Evolutionary conservation across 2,113 vertebrate genomes (phyloP).

Genomic region (Nothobranchius kuhntae): DNA sequence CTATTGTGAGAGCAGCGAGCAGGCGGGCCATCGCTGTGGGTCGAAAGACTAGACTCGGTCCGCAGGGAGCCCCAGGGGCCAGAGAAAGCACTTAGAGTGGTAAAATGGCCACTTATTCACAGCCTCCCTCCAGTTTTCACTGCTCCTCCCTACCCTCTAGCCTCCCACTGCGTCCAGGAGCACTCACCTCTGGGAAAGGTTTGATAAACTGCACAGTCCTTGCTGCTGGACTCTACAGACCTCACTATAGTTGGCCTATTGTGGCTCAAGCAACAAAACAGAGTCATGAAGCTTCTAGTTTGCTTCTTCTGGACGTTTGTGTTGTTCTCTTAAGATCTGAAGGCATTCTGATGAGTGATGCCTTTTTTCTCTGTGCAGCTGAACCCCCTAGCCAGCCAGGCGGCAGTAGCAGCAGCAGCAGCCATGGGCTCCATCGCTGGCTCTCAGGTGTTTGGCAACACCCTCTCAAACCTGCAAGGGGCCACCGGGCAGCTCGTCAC

Average conservation of each 20-base stretch:
- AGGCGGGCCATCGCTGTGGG: constrained; percentile 45
- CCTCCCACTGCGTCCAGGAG: constrained; percentile 62
- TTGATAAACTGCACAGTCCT: constrained; percentile 63
- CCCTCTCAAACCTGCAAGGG: constrained; percentile 94
- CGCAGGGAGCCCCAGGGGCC: constrained; percentile 65
- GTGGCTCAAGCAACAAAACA: constrained; percentile 36
- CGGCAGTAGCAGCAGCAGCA: constrained; percentile 89
- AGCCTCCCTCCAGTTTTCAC: constrained; percentile 51
- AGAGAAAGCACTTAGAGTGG: constrained; percentile 74
- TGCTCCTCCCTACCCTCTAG: constrained; percentile 59
- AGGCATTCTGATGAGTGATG: constrained; percentile 17
- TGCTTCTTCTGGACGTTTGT: constrained; percentile 7
- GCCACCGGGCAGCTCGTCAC: constrained; percentile 97
- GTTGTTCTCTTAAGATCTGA: constrained; percentile 11
- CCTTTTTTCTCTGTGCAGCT: constrained; percentile 78
- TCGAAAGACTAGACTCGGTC: constrained; percentile 46
- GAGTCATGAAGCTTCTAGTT: neutral
- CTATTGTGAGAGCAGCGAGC: constrained; percentile 65
- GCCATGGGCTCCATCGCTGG: constrained; percentile 94
- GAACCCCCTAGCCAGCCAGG: constrained; percentile 95
- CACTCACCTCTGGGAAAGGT: constrained; percentile 59
- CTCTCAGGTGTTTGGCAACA: constrained; percentile 94
- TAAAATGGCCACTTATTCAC: constrained; percentile 77
- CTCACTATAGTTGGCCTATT: constrained; percentile 38
- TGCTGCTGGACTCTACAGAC: constrained; percentile 34